These are phyloP conservation scores for Paramisgurnus dabryanus DNA, from an alignment of 2,113 vertebrate species.

Conservation along the genomic window DNA sequence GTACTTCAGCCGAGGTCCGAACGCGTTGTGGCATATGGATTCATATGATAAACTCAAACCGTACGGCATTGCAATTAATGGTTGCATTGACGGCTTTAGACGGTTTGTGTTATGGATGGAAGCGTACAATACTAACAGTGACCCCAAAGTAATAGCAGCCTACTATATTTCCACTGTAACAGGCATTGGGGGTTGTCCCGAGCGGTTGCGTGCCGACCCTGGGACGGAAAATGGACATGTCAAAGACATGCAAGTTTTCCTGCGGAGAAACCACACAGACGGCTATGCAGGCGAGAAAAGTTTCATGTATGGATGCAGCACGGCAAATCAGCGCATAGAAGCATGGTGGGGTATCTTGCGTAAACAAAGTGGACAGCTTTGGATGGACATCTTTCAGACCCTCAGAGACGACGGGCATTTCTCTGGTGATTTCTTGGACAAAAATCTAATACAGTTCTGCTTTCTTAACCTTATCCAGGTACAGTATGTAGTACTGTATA, in stretches of 20 bases:
- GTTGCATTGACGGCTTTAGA: conserved; percentile 11
- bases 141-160: conserved; percentile 16
- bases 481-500: background rate
- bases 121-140: conserved; percentile 26
- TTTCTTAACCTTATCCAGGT: conserved; percentile 43
- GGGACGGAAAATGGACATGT: conserved; percentile 36
- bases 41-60: conserved; percentile 32
- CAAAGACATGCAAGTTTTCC: conserved; percentile 26
- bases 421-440: conserved; percentile 38
- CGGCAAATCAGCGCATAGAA: conserved; percentile 27
- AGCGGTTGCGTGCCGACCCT: conserved; percentile 18
- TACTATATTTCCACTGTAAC: conserved; percentile 30
- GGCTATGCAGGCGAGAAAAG: conserved; percentile 11
- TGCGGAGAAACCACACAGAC: conserved; percentile 13
- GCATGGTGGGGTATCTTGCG: conserved; percentile 35
- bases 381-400: conserved; percentile 33
- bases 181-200: conserved; percentile 1
- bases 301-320: conserved; percentile 40
- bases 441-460: conserved; percentile 36
- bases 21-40: conserved; percentile 10
- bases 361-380: conserved; percentile 36
- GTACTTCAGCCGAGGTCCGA: conserved; percentile 6
- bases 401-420: conserved; percentile 33
- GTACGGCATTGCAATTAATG: conserved; percentile 31
- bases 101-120: conserved; percentile 29